phyloP scores from a whole-genome alignment of 2,888 invertebrate genomes.

The Acleris cristana region DNA sequence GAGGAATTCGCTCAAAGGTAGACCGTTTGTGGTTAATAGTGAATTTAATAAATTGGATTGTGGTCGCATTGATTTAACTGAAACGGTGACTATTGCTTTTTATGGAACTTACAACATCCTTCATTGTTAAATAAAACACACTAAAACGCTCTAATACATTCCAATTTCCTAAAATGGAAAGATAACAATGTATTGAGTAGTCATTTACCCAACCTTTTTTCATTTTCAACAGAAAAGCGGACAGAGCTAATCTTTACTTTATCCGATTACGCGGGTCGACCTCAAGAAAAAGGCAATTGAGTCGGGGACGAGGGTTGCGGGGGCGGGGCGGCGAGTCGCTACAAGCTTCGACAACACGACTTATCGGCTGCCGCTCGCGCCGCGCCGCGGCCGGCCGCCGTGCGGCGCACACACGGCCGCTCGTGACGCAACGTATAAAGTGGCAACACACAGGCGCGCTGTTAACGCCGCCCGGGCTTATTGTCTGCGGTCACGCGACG shows the following conservation, averaged over 20 bases:
- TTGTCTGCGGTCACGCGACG: conserved; percentile 84
- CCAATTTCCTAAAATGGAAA: conserved; percentile 19
- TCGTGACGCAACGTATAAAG: conserved; percentile 80
- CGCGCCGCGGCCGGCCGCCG: conserved; percentile 24
- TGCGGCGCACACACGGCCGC: conserved; percentile 40
- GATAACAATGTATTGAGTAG: conserved; percentile 48
- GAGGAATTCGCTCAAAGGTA: conserved; percentile 57
- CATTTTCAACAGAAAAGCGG: conserved; percentile 69
- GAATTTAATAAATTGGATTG: conserved; percentile 71
- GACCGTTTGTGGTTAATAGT: conserved; percentile 66
- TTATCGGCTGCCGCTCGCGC: conserved; percentile 60
- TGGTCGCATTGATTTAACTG: conserved; percentile 47
- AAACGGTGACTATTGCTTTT: conserved; percentile 18
- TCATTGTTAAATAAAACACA: not conserved
- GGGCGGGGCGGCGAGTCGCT: conserved; percentile 67
- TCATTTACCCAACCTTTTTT: conserved; percentile 58
- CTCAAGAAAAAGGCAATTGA: conserved; percentile 79
- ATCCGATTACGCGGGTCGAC: conserved; percentile 76
- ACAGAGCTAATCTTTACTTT: conserved; percentile 77
- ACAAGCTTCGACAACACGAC: conserved; percentile 69
- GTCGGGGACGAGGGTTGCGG: conserved; percentile 58
- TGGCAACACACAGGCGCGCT: conserved; percentile 83
- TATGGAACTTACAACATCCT: not conserved
- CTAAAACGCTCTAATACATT: conserved; percentile 4
- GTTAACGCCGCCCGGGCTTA: conserved; percentile 83